Evolutionary conservation across 2,797 vertebrate genomes (phyloP).

Genomic region (Melanotaenia maccullochi): DNA sequence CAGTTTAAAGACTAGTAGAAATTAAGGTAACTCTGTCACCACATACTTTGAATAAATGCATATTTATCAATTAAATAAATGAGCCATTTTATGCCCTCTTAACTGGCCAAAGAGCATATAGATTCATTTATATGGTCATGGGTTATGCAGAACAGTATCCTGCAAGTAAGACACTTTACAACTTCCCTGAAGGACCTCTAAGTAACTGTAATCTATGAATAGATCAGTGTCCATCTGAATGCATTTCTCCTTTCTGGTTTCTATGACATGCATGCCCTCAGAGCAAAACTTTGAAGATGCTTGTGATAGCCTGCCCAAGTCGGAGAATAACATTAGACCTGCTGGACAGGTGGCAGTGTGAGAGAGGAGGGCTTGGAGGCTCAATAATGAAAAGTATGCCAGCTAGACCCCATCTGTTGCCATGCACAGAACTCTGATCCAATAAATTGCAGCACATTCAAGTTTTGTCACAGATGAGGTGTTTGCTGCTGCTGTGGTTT

Average conservation of each 20-base stretch:
- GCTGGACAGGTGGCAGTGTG: conserved; percentile 81
- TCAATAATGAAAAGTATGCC: conserved; percentile 79
- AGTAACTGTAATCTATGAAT: conserved; percentile 13
- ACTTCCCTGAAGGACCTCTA: conserved; percentile 15
- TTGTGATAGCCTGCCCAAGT: conserved; percentile 81
- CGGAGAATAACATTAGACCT: conserved; percentile 82
- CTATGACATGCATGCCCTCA: conserved; percentile 72
- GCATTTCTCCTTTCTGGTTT: conserved; percentile 64
- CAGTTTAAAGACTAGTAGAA: conserved; percentile 26
- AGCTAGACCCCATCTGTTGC: conserved; percentile 84
- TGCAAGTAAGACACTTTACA: conserved; percentile 11
- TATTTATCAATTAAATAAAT: conserved; percentile 27
- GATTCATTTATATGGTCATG: not conserved
- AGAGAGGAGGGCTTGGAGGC: conserved; percentile 75
- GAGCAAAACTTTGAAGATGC: conserved; percentile 80
- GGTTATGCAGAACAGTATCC: conserved; percentile 19
- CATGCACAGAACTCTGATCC: conserved; percentile 77
- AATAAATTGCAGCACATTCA: conserved; percentile 76
- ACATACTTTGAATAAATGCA: conserved; percentile 24
- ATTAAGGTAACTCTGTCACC: conserved; percentile 25
- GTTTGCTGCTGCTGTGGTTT: conserved; percentile 33
- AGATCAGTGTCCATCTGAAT: conserved; percentile 57
- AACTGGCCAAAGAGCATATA: not conserved
- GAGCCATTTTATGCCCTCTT: conserved; percentile 2
- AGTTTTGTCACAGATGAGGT: conserved; percentile 72